Percentiles rank a stretch among this genome's conserved stretches.
phyloP scores from a whole-genome alignment of 2,888 invertebrate species.

The Hedychridium roseum region DNA sequence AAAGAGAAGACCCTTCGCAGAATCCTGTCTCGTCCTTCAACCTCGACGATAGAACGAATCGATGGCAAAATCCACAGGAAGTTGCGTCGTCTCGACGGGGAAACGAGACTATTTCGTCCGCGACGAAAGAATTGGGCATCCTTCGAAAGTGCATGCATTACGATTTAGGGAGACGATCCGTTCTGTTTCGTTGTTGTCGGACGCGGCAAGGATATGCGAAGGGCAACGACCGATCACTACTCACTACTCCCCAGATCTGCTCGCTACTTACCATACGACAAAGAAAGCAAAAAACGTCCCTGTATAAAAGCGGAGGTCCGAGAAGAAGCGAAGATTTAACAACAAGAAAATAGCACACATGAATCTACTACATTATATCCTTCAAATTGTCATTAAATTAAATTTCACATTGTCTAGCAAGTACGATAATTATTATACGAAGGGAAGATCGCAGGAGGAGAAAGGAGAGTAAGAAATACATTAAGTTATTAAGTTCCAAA shows the following conservation, averaged over 20 bases:
- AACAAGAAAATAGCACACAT: constrained; percentile 43
- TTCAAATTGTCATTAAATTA: constrained; percentile 60
- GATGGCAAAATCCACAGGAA: not conserved
- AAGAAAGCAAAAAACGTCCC: constrained; percentile 17
- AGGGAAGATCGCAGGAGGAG: constrained; percentile 56
- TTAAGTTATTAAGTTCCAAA: constrained; percentile 57
- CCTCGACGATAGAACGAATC: not conserved
- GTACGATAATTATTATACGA: constrained; percentile 57
- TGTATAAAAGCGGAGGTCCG: constrained; percentile 20
- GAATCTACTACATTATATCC: constrained; percentile 54
- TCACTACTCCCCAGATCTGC: constrained; percentile 35
- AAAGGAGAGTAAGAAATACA: constrained; percentile 56
- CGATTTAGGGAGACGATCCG: not conserved
- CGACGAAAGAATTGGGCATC: not conserved
- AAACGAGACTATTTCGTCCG: not conserved
- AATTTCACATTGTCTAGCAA: constrained; percentile 60
- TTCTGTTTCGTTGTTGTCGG: not conserved
- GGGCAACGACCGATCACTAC: constrained; percentile 14
- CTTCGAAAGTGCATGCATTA: not conserved
- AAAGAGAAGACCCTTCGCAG: constrained; percentile 24
- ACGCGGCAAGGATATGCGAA: constrained; percentile 33
- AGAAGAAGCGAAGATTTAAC: constrained; percentile 26
- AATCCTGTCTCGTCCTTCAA: constrained; percentile 34
- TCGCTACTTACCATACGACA: constrained; percentile 36
- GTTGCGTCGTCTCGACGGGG: not conserved